A percentile compares a stretch with the other conserved stretches of the same genome.
Conservation (phyloP, 2,113 vertebrate species). For the Ploceus nigricollis region DNA sequence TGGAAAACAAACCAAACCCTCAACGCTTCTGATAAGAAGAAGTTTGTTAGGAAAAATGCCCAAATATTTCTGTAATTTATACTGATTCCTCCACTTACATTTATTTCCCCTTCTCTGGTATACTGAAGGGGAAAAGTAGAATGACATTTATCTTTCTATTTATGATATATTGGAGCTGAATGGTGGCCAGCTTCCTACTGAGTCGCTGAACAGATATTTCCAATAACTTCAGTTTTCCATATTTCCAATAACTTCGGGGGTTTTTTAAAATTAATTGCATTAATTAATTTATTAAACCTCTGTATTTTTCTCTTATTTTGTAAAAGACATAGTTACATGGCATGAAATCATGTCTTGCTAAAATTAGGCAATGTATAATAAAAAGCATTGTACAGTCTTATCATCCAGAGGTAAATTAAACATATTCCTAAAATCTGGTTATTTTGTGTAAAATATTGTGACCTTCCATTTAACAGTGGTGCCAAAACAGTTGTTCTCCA, state of each 20-base stretch:
- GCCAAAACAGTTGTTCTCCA: slow-evolving; percentile 29
- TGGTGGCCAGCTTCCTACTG: not conserved
- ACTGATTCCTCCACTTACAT: not conserved
- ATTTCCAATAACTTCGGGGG: not conserved
- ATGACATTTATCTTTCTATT: not conserved
- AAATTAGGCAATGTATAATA: not conserved
- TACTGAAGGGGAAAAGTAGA: not conserved
- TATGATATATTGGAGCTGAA: not conserved
- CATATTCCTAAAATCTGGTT: not conserved
- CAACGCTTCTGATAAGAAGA: not conserved
- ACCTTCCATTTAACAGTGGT: slow-evolving; percentile 12
- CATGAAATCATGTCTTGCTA: not conserved
- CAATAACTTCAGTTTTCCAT: not conserved
- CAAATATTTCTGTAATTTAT: not conserved
- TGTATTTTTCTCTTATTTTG: not conserved
- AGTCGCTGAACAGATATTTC: not conserved
- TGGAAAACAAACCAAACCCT: not conserved
- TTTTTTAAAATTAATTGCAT: not conserved
- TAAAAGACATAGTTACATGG: not conserved
- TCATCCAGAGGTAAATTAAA: not conserved
- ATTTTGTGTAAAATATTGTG: not conserved
- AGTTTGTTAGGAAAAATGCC: not conserved
- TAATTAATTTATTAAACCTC: not conserved
- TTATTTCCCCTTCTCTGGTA: not conserved
- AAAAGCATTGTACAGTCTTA: not conserved